phyloP scores from a whole-genome alignment of 2,797 vertebrate genomes.

The Columba guinea region DNA sequence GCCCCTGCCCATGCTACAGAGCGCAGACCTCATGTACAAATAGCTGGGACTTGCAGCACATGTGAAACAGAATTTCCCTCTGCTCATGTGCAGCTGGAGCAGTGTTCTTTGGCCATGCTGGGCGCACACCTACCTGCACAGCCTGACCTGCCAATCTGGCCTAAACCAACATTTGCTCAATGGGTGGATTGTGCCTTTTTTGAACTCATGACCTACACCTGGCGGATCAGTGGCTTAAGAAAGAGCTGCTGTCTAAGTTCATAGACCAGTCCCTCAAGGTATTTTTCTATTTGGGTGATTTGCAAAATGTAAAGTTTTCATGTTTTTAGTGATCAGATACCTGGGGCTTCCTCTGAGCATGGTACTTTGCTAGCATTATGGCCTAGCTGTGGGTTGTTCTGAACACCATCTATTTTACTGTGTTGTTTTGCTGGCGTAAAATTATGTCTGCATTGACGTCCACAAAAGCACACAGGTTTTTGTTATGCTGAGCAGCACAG shows the following conservation, averaged over 20 bases:
- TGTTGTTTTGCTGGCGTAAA: neutral
- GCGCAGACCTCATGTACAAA: neutral
- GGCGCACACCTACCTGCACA: neutral
- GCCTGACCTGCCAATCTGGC: neutral
- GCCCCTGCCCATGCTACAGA: neutral
- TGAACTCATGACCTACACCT: neutral
- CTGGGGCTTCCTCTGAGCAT: neutral
- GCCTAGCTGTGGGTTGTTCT: neutral
- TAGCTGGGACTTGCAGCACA: accelerated
- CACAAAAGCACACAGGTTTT: neutral
- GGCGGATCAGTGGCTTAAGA: neutral
- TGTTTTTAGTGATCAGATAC: neutral
- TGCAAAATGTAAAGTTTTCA: neutral
- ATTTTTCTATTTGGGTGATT: neutral
- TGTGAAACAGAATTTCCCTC: neutral
- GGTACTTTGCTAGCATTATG: neutral
- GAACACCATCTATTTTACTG: neutral
- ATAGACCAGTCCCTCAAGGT: neutral
- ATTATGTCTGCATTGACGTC: neutral
- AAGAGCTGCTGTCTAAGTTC: neutral
- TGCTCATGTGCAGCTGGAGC: neutral
- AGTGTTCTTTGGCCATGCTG: neutral
- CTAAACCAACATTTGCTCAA: neutral
- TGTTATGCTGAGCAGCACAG: neutral
- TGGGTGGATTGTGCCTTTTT: neutral